Conservation (phyloP, 2,113 vertebrate genomes). For the Anhinga rufa region DNA sequence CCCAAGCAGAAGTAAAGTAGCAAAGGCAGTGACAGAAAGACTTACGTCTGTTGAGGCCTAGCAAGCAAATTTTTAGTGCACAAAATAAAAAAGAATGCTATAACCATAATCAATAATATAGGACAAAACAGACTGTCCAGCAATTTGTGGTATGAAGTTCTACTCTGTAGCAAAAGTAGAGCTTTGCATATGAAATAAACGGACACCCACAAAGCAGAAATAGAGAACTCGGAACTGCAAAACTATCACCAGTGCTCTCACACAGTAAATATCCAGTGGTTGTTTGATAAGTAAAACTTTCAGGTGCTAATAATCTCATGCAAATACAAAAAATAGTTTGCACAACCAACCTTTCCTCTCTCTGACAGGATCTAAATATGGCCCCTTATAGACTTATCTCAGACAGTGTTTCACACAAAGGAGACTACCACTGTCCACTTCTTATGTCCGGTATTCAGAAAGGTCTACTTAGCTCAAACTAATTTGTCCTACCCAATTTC, state of each 20-base stretch:
- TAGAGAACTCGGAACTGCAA: background rate
- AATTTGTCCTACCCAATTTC: background rate
- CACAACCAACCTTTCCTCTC: background rate
- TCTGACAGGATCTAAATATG: background rate
- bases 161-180: background rate
- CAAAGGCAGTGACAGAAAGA: background rate
- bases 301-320: background rate
- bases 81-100: background rate
- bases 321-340: background rate
- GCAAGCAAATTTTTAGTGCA: background rate
- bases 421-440: background rate
- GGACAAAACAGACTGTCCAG: background rate
- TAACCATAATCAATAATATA: background rate
- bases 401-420: background rate
- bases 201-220: background rate
- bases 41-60: background rate
- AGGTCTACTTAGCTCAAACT: background rate
- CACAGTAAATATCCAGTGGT: no score
- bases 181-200: background rate
- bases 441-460: background rate
- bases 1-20: background rate
- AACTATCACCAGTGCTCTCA: background rate
- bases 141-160: background rate
- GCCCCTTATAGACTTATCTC: background rate
- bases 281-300: background rate